phyloP scores from a whole-genome alignment of 1,140 invertebrate species.

The Penaeus indicus region DNA sequence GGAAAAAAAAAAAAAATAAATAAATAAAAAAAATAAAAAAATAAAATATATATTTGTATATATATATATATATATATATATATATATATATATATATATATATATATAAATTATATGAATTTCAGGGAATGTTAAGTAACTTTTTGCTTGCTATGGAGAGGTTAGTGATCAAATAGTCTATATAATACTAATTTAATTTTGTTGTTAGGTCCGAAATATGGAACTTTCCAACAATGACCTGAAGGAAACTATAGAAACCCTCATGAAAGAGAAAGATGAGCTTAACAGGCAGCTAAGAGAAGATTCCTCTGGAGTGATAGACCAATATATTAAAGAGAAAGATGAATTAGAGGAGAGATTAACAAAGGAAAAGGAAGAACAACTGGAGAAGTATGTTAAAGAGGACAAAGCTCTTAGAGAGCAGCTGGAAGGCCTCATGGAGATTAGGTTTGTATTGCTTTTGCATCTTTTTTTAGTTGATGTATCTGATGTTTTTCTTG shows the following conservation, averaged over 20 bases:
- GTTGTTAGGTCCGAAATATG: slow-evolving; percentile 53
- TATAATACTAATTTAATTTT: too few relatives aligned
- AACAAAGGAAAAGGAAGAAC: slow-evolving; percentile 31
- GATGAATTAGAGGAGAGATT: slow-evolving; percentile 33
- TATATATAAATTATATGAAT: too few relatives aligned
- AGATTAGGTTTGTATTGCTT: slow-evolving; percentile 31
- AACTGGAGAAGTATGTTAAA: slow-evolving; percentile 9
- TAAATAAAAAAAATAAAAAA: too few relatives aligned
- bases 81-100: too few relatives aligned
- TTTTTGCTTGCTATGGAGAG: too few relatives aligned
- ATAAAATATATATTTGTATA: too few relatives aligned
- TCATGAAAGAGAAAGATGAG: slow-evolving; percentile 43
- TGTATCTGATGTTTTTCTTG: not conserved
- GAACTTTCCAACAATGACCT: slow-evolving; percentile 57
- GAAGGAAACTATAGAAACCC: slow-evolving; percentile 31
- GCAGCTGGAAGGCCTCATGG: slow-evolving; percentile 37
- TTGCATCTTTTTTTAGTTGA: not conserved
- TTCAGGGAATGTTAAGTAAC: too few relatives aligned
- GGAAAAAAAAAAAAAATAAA: too few relatives aligned
- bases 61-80: too few relatives aligned
- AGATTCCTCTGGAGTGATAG: slow-evolving; percentile 26
- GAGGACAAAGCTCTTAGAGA: slow-evolving; percentile 22
- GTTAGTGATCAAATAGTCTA: too few relatives aligned
- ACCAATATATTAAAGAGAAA: slow-evolving; percentile 36
- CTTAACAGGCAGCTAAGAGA: slow-evolving; percentile 39